Percentiles rank a stretch among this genome's conserved stretches.
phyloP scores from a whole-genome alignment of 2,113 vertebrate genomes.

The Tichodroma muraria region DNA sequence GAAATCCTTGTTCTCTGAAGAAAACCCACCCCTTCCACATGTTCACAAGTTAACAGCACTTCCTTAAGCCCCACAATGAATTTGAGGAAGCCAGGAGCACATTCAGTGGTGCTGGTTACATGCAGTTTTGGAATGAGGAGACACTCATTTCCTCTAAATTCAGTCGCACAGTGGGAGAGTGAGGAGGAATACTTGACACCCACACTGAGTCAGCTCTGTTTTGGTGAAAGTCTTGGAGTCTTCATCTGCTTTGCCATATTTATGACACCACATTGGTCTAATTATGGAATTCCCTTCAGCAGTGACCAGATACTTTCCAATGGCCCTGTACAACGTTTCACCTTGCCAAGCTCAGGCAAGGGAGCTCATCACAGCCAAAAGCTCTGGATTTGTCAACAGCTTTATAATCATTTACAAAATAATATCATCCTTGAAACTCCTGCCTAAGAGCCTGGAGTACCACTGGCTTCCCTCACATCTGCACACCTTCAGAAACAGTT shows the following conservation, averaged over 20 bases:
- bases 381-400: not conserved
- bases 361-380: not conserved
- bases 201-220: not conserved
- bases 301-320: not conserved
- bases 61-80: not conserved
- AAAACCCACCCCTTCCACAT: not conserved
- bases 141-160: not conserved
- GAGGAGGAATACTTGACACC: not conserved
- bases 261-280: not conserved
- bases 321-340: not conserved
- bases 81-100: not conserved
- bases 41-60: not conserved
- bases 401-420: not conserved
- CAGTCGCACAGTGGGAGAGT: not conserved
- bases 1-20: not conserved
- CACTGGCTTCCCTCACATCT: not conserved
- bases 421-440: not conserved
- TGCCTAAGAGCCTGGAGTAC: not conserved
- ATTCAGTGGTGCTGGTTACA: not conserved
- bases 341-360: not conserved
- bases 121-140: not conserved
- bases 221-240: not conserved
- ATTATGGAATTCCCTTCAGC: not conserved
- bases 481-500: not conserved
- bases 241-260: not conserved